A percentile compares a stretch with the other conserved stretches of the same genome.
Conservation (phyloP, 2,888 invertebrate species). For the Pediacus dermestoides region DNA sequence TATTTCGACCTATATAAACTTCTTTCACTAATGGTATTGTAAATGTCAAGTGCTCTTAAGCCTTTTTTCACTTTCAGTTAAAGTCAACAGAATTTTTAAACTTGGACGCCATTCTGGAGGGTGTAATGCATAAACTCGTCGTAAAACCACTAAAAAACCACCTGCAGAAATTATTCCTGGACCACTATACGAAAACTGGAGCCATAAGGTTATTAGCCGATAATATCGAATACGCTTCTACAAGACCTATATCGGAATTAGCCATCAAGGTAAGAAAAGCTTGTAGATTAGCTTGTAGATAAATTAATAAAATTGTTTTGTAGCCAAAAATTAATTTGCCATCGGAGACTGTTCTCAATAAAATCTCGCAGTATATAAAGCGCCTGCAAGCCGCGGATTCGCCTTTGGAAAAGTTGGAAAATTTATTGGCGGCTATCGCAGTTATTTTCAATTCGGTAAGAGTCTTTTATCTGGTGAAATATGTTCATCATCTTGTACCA, state of each 20-base stretch:
- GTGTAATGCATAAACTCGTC: slow-evolving; percentile 88
- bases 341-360: slow-evolving; percentile 67
- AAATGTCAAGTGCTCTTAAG: not conserved
- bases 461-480: too few relatives aligned
- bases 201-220: slow-evolving; percentile 72
- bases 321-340: slow-evolving; percentile 74
- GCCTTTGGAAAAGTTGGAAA: slow-evolving; percentile 89
- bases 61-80: slow-evolving; percentile 53
- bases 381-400: slow-evolving; percentile 88
- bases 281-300: slow-evolving; percentile 4
- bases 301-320: slow-evolving; percentile 19
- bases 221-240: slow-evolving; percentile 66
- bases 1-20: too few relatives aligned
- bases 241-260: slow-evolving; percentile 64
- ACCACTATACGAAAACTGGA: slow-evolving; percentile 75
- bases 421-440: slow-evolving; percentile 83
- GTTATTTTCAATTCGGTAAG: slow-evolving; percentile 79
- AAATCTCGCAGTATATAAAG: slow-evolving; percentile 73
- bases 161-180: slow-evolving; percentile 79
- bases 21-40: too few relatives aligned
- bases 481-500: too few relatives aligned
- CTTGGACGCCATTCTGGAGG: slow-evolving; percentile 91
- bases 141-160: slow-evolving; percentile 81
- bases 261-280: slow-evolving; percentile 59
- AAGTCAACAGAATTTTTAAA: slow-evolving; percentile 91